Evolutionary conservation across 2,888 invertebrate genomes (phyloP), one percentile per base, ranked within the genome.

Genomic region (Tenodera sinensis): DNA sequence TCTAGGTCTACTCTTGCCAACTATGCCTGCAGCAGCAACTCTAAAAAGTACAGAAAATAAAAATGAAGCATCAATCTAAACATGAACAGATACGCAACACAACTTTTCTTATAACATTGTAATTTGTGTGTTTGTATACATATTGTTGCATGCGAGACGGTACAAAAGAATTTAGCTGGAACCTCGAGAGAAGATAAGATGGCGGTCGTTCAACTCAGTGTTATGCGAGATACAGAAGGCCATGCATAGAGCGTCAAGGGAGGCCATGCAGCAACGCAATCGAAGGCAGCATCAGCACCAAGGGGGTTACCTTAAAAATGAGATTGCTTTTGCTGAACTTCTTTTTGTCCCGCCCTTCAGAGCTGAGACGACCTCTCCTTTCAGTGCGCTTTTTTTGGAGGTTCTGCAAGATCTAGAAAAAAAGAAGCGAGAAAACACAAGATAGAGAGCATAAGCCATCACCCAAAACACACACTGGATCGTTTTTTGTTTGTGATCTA

Each of bases 371-470:
- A 96, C 98, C 98, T 96, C 98, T 97, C 96, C 98, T 96, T 96
- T 98, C 97, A 96, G 98, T 98, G 97, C 98, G 97, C 97, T 98
- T 98, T 98, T 98, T 98, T 97, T 98, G 98, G 95, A 98, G 98
- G 96, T 98, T 98, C 98, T 98, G 98, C 97, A 98, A 98, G 97
- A 98, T 98, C 98, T 98, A 98, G 97, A 97, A 97, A 96, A 96
- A 95, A 96, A 96, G 96, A 90, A 90, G 90, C 90, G 87, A 88
- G 96, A 96, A 96, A 96, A 96, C 96, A 96, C 96, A 96, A 96
- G 96, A 96, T 96, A 96, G 96, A 96, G 96, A 91, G 91, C 90
- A 90, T 87, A 90, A 90, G 89, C 90, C 90, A 90, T 89, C 90
- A 90, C 90, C 90, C 86, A 90, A 88, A 88, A 90, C 87, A 90